These are phyloP conservation scores for Coelopa pilipes DNA, from an alignment of 2,888 invertebrate genomes.

Conservation along the genomic window DNA sequence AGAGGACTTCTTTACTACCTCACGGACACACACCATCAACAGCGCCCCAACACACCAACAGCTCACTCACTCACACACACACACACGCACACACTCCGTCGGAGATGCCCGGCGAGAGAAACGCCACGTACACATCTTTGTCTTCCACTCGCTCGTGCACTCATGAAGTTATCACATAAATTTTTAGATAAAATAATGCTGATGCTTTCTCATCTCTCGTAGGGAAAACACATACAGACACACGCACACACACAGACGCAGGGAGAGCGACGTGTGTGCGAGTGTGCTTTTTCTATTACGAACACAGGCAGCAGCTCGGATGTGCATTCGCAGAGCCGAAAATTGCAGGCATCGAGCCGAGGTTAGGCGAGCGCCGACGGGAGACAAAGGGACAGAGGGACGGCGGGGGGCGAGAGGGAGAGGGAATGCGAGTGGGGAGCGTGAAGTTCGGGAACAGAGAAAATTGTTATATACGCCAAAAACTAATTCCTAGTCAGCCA, in stretches of 20 bases:
- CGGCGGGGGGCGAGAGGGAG: background rate
- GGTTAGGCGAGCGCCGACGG: no score
- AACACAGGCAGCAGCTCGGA: background rate
- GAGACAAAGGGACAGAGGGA: background rate
- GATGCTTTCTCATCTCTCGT: slow-evolving; percentile 33
- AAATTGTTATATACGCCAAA: slow-evolving; percentile 35
- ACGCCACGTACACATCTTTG: slow-evolving; percentile 25
- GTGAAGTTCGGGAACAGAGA: background rate
- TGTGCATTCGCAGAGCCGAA: background rate
- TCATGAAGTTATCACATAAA: slow-evolving; percentile 32
- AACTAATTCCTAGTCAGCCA: slow-evolving; percentile 38
- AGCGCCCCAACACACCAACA: no score
- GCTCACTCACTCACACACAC: background rate
- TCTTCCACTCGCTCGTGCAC: slow-evolving; percentile 32
- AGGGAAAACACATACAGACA: background rate
- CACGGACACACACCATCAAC: background rate
- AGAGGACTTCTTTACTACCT: slow-evolving; percentile 21
- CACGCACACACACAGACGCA: no score
- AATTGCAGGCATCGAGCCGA: background rate
- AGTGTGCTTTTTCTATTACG: background rate
- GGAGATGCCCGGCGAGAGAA: background rate
- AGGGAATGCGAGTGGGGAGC: background rate
- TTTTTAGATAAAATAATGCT: slow-evolving; percentile 37
- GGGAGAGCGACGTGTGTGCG: slow-evolving; percentile 1
- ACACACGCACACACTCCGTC: background rate